Evolutionary conservation across 2,888 invertebrate genomes (phyloP), one percentile per base, ranked within the genome.

Genomic region (Xestia xanthographa): DNA sequence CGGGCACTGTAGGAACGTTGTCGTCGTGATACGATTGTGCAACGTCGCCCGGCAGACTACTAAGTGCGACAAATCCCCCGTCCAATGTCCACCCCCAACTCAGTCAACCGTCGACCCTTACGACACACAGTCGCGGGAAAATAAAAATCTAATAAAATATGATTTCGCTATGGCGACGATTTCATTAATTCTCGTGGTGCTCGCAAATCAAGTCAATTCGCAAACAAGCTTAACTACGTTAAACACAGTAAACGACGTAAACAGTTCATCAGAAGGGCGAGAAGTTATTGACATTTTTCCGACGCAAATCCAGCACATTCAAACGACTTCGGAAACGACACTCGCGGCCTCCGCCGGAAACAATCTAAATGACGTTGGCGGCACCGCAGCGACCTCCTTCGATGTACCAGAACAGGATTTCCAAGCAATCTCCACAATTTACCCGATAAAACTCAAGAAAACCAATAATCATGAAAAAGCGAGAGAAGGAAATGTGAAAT

Each of bases 31-130:
- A 95, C 94, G 92, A 93, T 93, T 95, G 93, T 94, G 91, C 92
- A 92, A 93, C 93, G 92, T 92, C 90, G 93, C 87, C 91, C 93
- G 94, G 96, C 96, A 96, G 96, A 96, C 96, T 92, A 88, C 92
- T 93, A 96, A 96, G 96, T 96, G 96, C 96, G 93, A 95, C 94
- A 96, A 96, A 96, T 96, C 96, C 96, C 91, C 92, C 91, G 91
- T 90, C 87, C 92, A 92, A 90, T 90, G 92, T 89, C 91, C 92
- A 90, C 79, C 90, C 86, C 77, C 68, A 11, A 76, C 74, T 82
- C 86, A 85, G 89, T 92, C 92, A 93, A 92, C 93, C 87, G 89
- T 88, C 87, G 83, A 83, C 88, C 86, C 85, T 85, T 90, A 90
- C 89, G 89, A 88, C 85, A 84, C 87, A 88, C 88, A 90, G 87